Evolutionary conservation across 2,888 invertebrate species (phyloP), one percentile per base, ranked within the genome.

Genomic region (Globia sparganii): DNA sequence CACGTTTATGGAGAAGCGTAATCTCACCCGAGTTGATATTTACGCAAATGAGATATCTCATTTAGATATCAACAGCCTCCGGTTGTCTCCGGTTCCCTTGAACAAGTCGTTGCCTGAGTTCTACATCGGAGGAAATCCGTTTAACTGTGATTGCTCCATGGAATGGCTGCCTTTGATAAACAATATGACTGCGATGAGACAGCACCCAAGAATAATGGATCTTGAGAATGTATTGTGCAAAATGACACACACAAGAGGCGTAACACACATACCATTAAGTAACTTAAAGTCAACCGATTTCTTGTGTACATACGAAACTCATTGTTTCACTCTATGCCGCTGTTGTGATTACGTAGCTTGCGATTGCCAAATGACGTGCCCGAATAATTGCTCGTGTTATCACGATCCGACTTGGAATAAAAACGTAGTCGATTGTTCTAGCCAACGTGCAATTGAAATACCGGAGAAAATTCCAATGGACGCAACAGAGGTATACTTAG

Each of bases 301-400:
- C 94, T 97, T 99, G 84, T 99, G 99, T 94, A 98, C 98, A 78
- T 99, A 99, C 94, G 98, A 98, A 92, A 98, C 98, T 11, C 99
- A 99, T 94, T 99, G 99, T 94, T 99, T 99, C 91, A 98, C 99
- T 49, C 97, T 99, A 53, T 99, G 99, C 93, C 99, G 99, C 91
- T 99, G 99, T 94, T 99, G 99, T 94, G 99, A 99, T 93, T 99
- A 98, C 93, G 99, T 99, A 91, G 98, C 98, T 61, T 99, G 99
- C 93, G 99, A 99, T 95, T 99, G 99, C 95, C 99, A 99, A 97
- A 99, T 99, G 98, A 99, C 98, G 81, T 99, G 99, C 91, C 99
- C 99, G 15, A 97, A 97, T 90, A 99, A 99, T 93, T 99, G 99
- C 95, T 98, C 98, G 86, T 99, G 99, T 94, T 99, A 99, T 96